Base-by-base conservation (phyloP, 1,140 invertebrate genomes). In the Solen grandis region DNA sequence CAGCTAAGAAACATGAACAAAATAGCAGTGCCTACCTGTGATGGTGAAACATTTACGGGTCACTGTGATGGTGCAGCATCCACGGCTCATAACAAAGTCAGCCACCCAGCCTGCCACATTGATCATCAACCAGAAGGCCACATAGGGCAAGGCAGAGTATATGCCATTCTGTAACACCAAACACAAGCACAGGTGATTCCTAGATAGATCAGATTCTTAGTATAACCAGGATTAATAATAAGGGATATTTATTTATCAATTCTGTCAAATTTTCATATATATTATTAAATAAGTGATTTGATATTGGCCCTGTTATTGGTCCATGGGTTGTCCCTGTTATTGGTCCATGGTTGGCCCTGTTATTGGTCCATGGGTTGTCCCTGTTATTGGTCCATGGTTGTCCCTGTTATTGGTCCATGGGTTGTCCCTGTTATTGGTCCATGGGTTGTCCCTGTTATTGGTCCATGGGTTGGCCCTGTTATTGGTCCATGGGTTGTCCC, bases 101-200 rank as follows among this genome's bases (percentile, higher is more conserved):
- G 91, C 89, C 60, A 91, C 13, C 70, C 86, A 85, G 2, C 91
- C 91, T 36, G 88, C 81, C 19, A 91, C 25, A 57, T 90, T 91
- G 72, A 91, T 92, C 19, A 87, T 82, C 1, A 82, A 41, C 91
- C 91, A 92, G 59, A 92, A 88, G 0, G 83, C 86, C 46, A 93
- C 85, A 81, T 92, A 93, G 0, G 92, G 92, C 60, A 93, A 65
- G 1, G 92, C 90, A n/a, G 92, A 93, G 25, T 89, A 89, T 22
- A 92, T 55, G 33, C 92, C 92, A 88, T 93, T 93, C 91, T 92
- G 78, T 38, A 85, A 84, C 19, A 77, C 38, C 10, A 72, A 38
- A n/a, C n/a, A n/a, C n/a, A n/a, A n/a, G n/a, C n/a, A 13, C 13
- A 13, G 13, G 46, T 50, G n/a, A 33, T 13, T 19, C 13, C 36